Percentiles rank a stretch among this genome's conserved stretches.
Conservation (phyloP, 2,797 vertebrate genomes). For the Cichlasoma orientale region DNA sequence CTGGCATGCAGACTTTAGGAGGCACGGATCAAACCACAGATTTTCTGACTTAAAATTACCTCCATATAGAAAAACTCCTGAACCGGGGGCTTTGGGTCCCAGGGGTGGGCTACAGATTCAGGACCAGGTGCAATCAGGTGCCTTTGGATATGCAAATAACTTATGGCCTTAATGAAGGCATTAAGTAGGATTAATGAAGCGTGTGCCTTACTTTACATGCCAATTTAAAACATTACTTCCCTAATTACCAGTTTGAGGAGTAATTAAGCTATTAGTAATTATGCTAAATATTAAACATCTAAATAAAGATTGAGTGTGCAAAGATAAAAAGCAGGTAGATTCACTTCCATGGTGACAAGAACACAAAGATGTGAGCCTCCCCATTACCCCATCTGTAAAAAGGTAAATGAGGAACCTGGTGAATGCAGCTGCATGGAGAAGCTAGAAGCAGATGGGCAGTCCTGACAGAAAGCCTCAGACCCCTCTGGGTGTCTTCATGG, state of each 20-base stretch:
- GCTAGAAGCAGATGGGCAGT: neutral
- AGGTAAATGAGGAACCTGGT: neutral
- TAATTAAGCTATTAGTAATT: neutral
- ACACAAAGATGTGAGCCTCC: neutral
- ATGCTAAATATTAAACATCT: neutral
- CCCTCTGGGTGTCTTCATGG: rapidly evolving
- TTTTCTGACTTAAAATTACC: neutral
- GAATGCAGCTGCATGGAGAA: neutral
- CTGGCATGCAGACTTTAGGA: too few species aligned
- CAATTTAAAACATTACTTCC: neutral
- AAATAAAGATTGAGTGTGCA: neutral
- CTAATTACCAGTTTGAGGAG: neutral
- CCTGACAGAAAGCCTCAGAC: neutral
- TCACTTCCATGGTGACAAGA: neutral
- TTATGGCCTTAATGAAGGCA: neutral
- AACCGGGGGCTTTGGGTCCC: neutral
- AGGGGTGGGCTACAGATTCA: rapidly evolving
- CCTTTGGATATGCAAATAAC: neutral
- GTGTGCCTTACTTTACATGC: neutral
- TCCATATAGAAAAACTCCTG: neutral
- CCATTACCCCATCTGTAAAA: neutral
- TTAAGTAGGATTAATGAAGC: neutral
- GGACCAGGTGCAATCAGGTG: neutral
- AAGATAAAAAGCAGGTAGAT: neutral
- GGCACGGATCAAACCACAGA: too few species aligned